Percentiles rank a stretch among this genome's conserved stretches.
Evolutionary conservation across 2,888 invertebrate genomes (phyloP).

Genomic region (Calliopum simillimum): DNA sequence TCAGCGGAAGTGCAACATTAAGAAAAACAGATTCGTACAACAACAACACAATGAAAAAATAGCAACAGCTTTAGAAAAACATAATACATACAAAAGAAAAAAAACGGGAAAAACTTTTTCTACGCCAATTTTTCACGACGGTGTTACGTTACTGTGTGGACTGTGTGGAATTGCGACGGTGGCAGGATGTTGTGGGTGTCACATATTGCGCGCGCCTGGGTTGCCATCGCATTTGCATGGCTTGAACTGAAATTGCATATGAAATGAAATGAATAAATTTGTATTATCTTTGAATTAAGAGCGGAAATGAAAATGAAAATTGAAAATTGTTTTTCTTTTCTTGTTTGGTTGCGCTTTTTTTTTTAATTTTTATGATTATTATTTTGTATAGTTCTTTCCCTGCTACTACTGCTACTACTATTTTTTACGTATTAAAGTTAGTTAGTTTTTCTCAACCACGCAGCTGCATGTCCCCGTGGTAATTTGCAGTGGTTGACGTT

Average conservation of each 20-base stretch:
- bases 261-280: slow-evolving; percentile 52
- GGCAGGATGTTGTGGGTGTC: slow-evolving; percentile 7
- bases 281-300: slow-evolving; percentile 61
- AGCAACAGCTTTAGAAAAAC: slow-evolving; percentile 43
- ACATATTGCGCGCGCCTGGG: neutral
- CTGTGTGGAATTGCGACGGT: neutral
- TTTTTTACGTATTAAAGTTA: slow-evolving; percentile 10
- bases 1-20: slow-evolving; percentile 48
- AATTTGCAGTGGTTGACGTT: slow-evolving; percentile 8
- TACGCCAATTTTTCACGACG: slow-evolving; percentile 3
- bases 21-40: slow-evolving; percentile 42
- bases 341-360: slow-evolving; percentile 5
- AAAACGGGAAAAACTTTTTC: slow-evolving; percentile 45
- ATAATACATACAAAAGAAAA: too few species aligned
- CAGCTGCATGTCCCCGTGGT: slow-evolving; percentile 18
- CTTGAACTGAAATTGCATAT: slow-evolving; percentile 20
- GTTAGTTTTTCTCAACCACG: slow-evolving; percentile 1
- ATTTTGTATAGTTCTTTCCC: neutral
- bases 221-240: too few species aligned
- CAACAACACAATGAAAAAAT: slow-evolving; percentile 40
- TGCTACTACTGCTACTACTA: slow-evolving; percentile 4
- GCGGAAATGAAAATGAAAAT: slow-evolving; percentile 55
- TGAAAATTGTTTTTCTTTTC: slow-evolving; percentile 50
- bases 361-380: slow-evolving; percentile 20
- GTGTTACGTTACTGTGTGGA: neutral